Percentiles rank a stretch among this genome's conserved stretches.
Evolutionary conservation across 2,888 invertebrate species (phyloP).

Genomic region (Acrobasis suavella): DNA sequence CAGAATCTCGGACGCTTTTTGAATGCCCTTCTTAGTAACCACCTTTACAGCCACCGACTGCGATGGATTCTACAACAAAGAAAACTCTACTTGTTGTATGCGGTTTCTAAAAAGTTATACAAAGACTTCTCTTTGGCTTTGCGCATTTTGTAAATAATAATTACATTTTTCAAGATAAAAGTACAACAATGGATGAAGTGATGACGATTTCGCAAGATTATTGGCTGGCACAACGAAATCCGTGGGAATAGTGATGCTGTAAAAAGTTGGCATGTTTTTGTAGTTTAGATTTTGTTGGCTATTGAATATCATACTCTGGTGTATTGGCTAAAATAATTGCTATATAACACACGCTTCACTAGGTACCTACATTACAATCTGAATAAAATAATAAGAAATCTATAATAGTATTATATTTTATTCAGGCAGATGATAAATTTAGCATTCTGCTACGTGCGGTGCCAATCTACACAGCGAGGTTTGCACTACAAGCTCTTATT

Average conservation of each 20-base stretch:
- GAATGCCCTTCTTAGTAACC: slow-evolving; percentile 98
- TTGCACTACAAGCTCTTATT: slow-evolving; percentile 29
- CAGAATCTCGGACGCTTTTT: slow-evolving; percentile 97
- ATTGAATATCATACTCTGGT: neutral
- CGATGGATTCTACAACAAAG: slow-evolving; percentile 87
- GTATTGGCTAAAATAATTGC: slow-evolving; percentile 1
- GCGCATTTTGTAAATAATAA: slow-evolving; percentile 1
- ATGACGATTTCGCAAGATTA: slow-evolving; percentile 5
- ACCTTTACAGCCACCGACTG: slow-evolving; percentile 98
- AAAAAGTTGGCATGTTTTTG: slow-evolving; percentile 17
- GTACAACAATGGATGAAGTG: slow-evolving; percentile 5
- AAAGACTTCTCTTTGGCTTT: neutral
- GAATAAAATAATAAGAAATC: neutral
- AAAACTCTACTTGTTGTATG: neutral
- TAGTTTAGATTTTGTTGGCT: slow-evolving; percentile 12
- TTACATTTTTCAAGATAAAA: slow-evolving; percentile 8
- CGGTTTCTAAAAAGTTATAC: slow-evolving; percentile 3
- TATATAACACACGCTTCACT: no score
- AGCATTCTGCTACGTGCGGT: neutral
- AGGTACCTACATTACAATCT: neutral
- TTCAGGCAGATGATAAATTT: neutral
- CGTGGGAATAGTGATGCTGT: slow-evolving; percentile 12
- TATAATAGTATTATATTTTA: slow-evolving; percentile 1
- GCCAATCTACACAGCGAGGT: slow-evolving; percentile 17
- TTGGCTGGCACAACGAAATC: slow-evolving; percentile 16